Percentiles rank a stretch among this genome's conserved stretches.
Conservation (phyloP, 2,113 vertebrate genomes). For the Rhodinocichla rosea region DNA sequence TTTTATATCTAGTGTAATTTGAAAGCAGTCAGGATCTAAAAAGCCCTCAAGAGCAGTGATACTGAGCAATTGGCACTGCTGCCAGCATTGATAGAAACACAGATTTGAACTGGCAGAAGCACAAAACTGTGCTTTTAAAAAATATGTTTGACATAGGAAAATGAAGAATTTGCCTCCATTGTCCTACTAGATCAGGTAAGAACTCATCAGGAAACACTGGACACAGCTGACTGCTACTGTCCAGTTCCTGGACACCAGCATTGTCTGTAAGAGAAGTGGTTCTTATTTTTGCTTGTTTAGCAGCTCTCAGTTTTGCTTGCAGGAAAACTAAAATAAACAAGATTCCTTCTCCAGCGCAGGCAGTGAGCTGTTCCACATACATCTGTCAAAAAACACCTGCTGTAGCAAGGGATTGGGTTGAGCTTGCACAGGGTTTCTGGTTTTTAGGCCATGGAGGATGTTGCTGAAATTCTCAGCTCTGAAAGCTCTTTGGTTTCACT, state of each 20-base stretch:
- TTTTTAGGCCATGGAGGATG: background rate
- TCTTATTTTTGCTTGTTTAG: background rate
- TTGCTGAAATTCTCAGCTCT: background rate
- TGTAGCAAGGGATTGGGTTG: background rate
- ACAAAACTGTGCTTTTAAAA: background rate
- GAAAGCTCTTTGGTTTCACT: background rate
- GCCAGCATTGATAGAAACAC: background rate
- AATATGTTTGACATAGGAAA: background rate
- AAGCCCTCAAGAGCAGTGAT: background rate
- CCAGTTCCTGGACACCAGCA: background rate
- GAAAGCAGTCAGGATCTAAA: constrained; percentile 4
- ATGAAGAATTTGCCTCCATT: background rate
- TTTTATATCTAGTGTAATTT: background rate
- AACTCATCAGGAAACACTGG: background rate
- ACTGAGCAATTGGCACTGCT: background rate
- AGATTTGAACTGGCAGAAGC: background rate
- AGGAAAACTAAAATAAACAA: background rate
- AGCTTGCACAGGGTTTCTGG: background rate
- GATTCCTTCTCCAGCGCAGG: background rate
- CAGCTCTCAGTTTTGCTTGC: background rate
- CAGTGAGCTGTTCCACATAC: background rate
- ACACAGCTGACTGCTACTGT: background rate
- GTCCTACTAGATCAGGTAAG: background rate
- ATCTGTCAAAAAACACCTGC: background rate
- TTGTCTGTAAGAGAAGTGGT: background rate